phyloP scores from a whole-genome alignment of 2,888 invertebrate genomes.

The Cabera pusaria region DNA sequence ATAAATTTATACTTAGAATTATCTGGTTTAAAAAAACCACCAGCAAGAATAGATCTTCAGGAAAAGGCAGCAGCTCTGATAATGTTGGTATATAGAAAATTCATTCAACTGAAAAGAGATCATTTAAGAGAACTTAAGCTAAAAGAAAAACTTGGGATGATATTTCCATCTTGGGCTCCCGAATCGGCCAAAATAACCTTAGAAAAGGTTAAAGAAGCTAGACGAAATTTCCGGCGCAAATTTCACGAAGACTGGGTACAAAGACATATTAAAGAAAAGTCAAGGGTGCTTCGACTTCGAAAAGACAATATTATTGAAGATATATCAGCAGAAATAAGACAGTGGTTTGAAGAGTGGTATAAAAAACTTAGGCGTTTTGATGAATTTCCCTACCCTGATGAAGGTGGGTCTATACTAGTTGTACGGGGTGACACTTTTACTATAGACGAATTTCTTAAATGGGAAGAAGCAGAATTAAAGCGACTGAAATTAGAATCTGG shows the following conservation, averaged over 20 bases:
- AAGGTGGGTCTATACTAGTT: constrained; percentile 87
- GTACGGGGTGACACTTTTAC: constrained; percentile 84
- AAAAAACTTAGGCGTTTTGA: constrained; percentile 84
- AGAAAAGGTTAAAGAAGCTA: constrained; percentile 67
- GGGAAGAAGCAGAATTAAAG: constrained; percentile 57
- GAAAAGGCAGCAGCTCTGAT: constrained; percentile 54
- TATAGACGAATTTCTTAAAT: constrained; percentile 82
- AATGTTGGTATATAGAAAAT: constrained; percentile 64
- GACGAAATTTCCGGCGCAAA: constrained; percentile 69
- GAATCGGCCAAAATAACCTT: constrained; percentile 70
- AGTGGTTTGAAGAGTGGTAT: constrained; percentile 89
- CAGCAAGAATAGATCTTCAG: constrained; percentile 44
- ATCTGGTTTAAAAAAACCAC: constrained; percentile 62
- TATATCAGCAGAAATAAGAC: constrained; percentile 88
- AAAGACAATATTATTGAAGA: constrained; percentile 87
- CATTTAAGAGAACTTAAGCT: constrained; percentile 62
- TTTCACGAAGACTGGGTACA: constrained; percentile 70
- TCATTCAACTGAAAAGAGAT: constrained; percentile 61
- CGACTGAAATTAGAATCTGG: constrained; percentile 59
- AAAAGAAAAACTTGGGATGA: constrained; percentile 81
- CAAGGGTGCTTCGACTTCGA: constrained; percentile 71
- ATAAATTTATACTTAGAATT: constrained; percentile 62
- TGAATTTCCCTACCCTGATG: constrained; percentile 87
- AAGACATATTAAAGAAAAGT: constrained; percentile 73
- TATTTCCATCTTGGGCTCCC: constrained; percentile 74